phyloP scores from a whole-genome alignment of 2,113 vertebrate species.

The Pontoporia blainvillei region DNA sequence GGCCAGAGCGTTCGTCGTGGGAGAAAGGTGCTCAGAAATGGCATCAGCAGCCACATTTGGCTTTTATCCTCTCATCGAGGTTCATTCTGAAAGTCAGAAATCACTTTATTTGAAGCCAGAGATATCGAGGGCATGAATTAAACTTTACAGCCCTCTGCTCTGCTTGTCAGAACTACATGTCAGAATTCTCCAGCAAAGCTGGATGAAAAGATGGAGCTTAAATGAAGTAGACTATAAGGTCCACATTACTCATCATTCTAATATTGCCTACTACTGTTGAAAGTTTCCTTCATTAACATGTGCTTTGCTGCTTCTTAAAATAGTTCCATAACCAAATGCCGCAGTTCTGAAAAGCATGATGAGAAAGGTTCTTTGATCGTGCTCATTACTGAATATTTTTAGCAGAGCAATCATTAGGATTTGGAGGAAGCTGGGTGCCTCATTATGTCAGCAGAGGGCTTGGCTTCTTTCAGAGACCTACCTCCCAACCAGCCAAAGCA shows the following conservation, averaged over 20 bases:
- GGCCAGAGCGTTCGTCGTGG: background rate
- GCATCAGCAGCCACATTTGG: background rate
- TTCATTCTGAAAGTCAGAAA: conserved; percentile 47
- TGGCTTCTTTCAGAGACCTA: conserved; percentile 62
- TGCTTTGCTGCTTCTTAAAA: conserved; percentile 74
- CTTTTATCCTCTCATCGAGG: background rate
- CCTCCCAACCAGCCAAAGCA: conserved; percentile 55
- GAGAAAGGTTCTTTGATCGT: conserved; percentile 74
- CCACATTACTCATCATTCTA: conserved; percentile 63
- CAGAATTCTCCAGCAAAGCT: conserved; percentile 18
- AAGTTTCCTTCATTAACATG: conserved; percentile 73
- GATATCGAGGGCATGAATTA: conserved; percentile 6
- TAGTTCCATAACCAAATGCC: conserved; percentile 72
- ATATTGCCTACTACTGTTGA: conserved; percentile 59
- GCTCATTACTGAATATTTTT: conserved; percentile 78
- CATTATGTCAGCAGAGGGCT: conserved; percentile 73
- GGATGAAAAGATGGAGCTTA: background rate
- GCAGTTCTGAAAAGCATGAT: conserved; percentile 71
- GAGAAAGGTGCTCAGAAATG: conserved; percentile 23
- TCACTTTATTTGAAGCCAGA: conserved; percentile 54
- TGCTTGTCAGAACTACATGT: conserved; percentile 40
- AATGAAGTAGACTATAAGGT: conserved; percentile 54
- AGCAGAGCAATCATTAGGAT: conserved; percentile 80
- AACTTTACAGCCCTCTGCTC: conserved; percentile 1
- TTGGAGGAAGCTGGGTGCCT: conserved; percentile 68